A percentile compares a stretch with the other conserved stretches of the same genome.
phyloP scores from a whole-genome alignment of 2,888 invertebrate species.

The Lysandra coridon region DNA sequence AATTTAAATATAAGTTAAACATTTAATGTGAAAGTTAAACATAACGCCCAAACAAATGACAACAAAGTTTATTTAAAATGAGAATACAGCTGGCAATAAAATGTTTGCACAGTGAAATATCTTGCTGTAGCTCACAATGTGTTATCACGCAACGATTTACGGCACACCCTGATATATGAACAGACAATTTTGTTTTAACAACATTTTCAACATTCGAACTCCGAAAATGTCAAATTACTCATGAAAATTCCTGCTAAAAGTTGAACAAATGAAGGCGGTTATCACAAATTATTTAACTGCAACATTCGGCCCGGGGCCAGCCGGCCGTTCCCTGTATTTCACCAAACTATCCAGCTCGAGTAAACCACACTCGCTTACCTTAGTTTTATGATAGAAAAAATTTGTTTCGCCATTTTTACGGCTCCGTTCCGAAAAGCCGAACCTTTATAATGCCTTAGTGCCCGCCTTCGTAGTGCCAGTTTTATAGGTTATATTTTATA shows the following conservation, averaged over 20 bases:
- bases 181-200: slow-evolving; percentile 40
- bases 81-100: slow-evolving; percentile 62
- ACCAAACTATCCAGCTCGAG: slow-evolving; percentile 74
- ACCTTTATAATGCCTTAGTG: slow-evolving; percentile 4
- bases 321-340: slow-evolving; percentile 63
- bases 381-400: slow-evolving; percentile 38
- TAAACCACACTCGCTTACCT: slow-evolving; percentile 69
- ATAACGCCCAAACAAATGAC: slow-evolving; percentile 18
- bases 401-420: slow-evolving; percentile 28
- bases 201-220: slow-evolving; percentile 44
- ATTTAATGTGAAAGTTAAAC: background rate
- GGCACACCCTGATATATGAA: slow-evolving; percentile 39
- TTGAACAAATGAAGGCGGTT: slow-evolving; percentile 73
- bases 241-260: slow-evolving; percentile 58
- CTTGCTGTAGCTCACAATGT: slow-evolving; percentile 38
- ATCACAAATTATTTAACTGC: slow-evolving; percentile 75
- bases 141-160: slow-evolving; percentile 38
- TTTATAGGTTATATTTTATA: slow-evolving; percentile 12
- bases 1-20: background rate
- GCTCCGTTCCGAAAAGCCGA: background rate
- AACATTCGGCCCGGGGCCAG: slow-evolving; percentile 74
- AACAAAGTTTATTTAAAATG: slow-evolving; percentile 30
- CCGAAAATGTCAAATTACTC: slow-evolving; percentile 57
- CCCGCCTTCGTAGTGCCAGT: slow-evolving; percentile 8
- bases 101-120: slow-evolving; percentile 60